Percentiles rank a stretch among this genome's conserved stretches.
phyloP scores from a whole-genome alignment of 2,113 vertebrate species.

The Sisor rabdophorus region DNA sequence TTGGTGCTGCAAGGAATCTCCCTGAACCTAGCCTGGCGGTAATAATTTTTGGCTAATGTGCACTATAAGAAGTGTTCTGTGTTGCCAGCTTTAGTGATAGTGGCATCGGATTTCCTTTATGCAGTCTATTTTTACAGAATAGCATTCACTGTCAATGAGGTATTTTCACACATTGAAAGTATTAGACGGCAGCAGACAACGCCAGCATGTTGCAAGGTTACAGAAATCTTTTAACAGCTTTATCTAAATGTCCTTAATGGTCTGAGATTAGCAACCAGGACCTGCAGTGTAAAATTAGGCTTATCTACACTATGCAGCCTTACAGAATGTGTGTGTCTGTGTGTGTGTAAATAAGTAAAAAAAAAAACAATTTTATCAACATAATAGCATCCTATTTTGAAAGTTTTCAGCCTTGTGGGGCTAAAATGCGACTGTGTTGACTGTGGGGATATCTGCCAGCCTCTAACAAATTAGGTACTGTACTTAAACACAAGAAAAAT shows the following conservation, averaged over 20 bases:
- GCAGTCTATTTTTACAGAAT: conserved; percentile 19
- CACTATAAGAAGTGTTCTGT: not conserved
- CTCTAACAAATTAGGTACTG: not conserved
- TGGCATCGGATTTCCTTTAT: conserved; percentile 17
- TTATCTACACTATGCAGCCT: conserved; percentile 47
- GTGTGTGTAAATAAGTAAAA: conserved; percentile 7
- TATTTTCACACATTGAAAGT: conserved; percentile 17
- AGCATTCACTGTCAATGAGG: conserved; percentile 25
- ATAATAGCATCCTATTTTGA: not conserved
- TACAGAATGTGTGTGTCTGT: conserved; percentile 32
- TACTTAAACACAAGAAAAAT: not conserved
- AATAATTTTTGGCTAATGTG: not conserved
- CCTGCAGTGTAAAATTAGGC: conserved; percentile 44
- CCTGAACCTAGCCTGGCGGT: not conserved
- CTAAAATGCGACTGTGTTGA: not conserved
- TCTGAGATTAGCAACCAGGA: conserved; percentile 43
- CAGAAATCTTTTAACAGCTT: conserved; percentile 32
- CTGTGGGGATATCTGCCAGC: not conserved
- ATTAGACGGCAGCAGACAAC: conserved; percentile 25
- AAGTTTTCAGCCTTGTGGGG: not conserved
- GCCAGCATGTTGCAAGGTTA: conserved; percentile 28
- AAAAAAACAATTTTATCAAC: conserved; percentile 34
- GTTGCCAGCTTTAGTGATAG: conserved; percentile 15
- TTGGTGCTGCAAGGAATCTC: not conserved
- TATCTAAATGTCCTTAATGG: conserved; percentile 50